Evolutionary conservation across 2,797 vertebrate genomes (phyloP).

Genomic region (Spinus olivaceus): DNA sequence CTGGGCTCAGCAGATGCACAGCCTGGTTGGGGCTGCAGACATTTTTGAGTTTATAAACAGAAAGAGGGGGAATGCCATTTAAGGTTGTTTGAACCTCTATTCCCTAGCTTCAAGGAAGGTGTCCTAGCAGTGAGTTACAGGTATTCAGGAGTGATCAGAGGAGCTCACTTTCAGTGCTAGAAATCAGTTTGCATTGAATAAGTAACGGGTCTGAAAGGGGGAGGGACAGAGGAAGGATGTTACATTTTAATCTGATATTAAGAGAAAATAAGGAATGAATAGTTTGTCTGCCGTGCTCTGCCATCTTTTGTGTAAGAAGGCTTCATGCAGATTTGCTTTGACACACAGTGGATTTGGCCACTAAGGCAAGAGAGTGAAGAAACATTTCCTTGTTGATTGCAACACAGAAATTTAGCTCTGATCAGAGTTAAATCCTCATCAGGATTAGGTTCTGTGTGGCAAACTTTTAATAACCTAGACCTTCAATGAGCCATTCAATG

Average conservation of each 20-base stretch:
- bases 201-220: not conserved
- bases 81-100: not conserved
- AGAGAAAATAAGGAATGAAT: not conserved
- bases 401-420: not conserved
- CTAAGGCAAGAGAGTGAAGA: not conserved
- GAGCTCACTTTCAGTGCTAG: not conserved
- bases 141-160: not conserved
- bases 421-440: not conserved
- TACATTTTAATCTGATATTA: not conserved
- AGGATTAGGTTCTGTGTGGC: not conserved
- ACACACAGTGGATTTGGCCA: not conserved
- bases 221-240: not conserved
- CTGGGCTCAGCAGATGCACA: not conserved
- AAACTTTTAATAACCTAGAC: not conserved
- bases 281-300: not conserved
- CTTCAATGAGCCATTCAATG: not conserved
- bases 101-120: not conserved
- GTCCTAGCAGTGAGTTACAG: not conserved
- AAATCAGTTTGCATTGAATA: not conserved
- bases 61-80: not conserved
- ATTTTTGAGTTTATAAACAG: not conserved
- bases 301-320: not conserved
- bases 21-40: not conserved
- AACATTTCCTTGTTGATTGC: not conserved
- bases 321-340: not conserved